A percentile compares a stretch with the other conserved stretches of the same genome.
phyloP scores from a whole-genome alignment of 2,797 vertebrate species.

The Diglossa cyanea region DNA sequence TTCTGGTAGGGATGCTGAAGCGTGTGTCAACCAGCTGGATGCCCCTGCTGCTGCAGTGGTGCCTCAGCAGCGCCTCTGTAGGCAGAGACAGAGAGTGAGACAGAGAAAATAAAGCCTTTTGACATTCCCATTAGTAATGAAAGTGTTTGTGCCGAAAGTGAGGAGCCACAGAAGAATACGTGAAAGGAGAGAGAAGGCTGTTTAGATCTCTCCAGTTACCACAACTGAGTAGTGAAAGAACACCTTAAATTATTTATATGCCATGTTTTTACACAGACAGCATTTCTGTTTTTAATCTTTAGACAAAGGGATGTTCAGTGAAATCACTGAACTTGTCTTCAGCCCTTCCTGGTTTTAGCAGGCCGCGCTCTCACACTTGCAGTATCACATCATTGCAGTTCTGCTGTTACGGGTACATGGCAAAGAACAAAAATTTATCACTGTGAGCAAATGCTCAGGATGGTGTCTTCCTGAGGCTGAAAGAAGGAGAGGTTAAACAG shows the following conservation, averaged over 20 bases:
- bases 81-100: neutral
- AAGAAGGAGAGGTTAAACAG: neutral
- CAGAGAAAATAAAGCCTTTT: neutral
- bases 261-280: neutral
- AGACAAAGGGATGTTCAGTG: neutral
- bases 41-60: neutral
- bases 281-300: neutral
- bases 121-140: neutral
- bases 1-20: neutral
- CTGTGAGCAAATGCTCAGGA: neutral
- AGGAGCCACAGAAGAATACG: neutral
- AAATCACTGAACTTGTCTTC: neutral
- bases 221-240: neutral
- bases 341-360: neutral
- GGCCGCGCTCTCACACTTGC: fast-evolving
- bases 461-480: neutral
- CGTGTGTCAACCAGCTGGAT: neutral
- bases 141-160: neutral
- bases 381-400: neutral
- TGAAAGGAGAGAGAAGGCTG: neutral
- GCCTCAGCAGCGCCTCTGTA: neutral
- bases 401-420: neutral
- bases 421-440: neutral
- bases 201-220: neutral
- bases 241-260: neutral